Conservation (phyloP, 2,888 invertebrate genomes). For the Germaria angustata region DNA sequence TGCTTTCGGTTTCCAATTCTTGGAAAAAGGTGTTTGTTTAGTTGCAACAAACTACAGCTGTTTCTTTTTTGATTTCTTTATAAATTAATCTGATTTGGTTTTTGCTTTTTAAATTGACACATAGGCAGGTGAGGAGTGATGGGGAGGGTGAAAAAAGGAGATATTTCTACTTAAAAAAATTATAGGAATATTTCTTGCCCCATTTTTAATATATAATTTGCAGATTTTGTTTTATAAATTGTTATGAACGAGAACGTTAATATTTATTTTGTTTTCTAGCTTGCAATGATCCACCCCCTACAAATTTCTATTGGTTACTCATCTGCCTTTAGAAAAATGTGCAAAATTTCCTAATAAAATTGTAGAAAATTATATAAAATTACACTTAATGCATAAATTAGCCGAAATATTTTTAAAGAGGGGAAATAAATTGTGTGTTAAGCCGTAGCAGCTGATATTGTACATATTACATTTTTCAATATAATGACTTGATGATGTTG, state of each 20-base stretch:
- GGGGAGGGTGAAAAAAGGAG: no score
- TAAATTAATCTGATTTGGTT: slow-evolving; percentile 27
- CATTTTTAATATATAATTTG: no score
- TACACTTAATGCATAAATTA: slow-evolving; percentile 29
- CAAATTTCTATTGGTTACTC: no score
- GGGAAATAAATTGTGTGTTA: background rate
- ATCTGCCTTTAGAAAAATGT: slow-evolving; percentile 8
- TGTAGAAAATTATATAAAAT: slow-evolving; percentile 46
- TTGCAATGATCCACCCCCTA: no score
- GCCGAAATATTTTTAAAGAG: background rate
- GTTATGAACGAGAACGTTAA: no score
- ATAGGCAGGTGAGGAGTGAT: no score
- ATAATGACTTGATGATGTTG: background rate
- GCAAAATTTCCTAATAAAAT: slow-evolving; percentile 38
- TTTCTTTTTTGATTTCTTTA: background rate
- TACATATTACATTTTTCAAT: background rate
- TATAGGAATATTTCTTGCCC: no score
- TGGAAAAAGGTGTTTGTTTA: slow-evolving; percentile 10
- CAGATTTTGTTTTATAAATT: no score
- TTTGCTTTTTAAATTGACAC: background rate
- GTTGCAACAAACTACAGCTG: slow-evolving; percentile 35
- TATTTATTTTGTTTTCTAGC: no score
- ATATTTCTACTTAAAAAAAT: no score
- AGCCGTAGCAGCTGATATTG: slow-evolving; percentile 41
- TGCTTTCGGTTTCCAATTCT: background rate